Evolutionary conservation across 1,140 invertebrate genomes (phyloP), one percentile per base, ranked within the genome.

Genomic region (Mya arenaria): DNA sequence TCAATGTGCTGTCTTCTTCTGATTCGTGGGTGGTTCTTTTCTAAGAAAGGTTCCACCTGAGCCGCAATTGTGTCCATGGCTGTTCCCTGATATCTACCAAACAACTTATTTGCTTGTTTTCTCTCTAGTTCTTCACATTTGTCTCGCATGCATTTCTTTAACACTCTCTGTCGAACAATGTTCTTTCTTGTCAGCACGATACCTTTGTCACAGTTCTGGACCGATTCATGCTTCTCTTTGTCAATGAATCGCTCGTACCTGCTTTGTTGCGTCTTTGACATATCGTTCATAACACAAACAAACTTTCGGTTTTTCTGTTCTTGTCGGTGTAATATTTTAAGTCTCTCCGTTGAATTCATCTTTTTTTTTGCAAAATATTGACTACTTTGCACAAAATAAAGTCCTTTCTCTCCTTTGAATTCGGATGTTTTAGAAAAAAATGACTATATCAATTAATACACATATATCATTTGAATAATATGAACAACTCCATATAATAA

Each of bases 221-320:
- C 69, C 6, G 60, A 25, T 23, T 82, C 79, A 0, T 82, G 68
- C 55, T 73, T 82, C 19, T 82, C 79, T 25, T 73, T 82, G 4
- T 82, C 79, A 15, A 82, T 65, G 23, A 71, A 82, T 10, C 69
- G 58, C 15, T 56, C 34, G 23, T 63, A 52, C 6, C 60, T 36
- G 3, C 73, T 68, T n/a, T 82, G 79, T 55, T 65, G 66, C 19
- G 66, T 63, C 34, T 82, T 82, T 13, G 68, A 58, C 23, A 82
- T 58, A 30, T 82, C 79, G 44, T 82, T 82, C 79, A 82, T 82
- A 13, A 82, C 79, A 55, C 79, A 82, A 10, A 82, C 69, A 65
- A 82, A 73, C 60, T 82, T 82, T 34, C 79, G 25, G 6, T 71
- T 36, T 36, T 60, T 69, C 1, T 63, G 36, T 52, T 82, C 79